These are phyloP conservation scores for Microplitis manilae DNA, from an alignment of 2,888 invertebrate species.

Conservation along the genomic window DNA sequence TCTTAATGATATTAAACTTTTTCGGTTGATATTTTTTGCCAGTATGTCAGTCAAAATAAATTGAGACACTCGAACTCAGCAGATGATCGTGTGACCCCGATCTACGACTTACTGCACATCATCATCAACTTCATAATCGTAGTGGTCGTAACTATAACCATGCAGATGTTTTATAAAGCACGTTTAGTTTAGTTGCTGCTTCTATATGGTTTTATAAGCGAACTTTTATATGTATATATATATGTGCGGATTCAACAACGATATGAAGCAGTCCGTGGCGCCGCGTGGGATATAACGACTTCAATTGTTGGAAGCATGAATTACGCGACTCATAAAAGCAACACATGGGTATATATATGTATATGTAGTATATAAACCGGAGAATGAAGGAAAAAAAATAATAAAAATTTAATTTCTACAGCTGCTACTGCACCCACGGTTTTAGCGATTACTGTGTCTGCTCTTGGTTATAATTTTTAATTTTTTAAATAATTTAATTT, in stretches of 20 bases:
- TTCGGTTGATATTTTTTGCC: conserved; percentile 9
- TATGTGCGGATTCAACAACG: conserved; percentile 24
- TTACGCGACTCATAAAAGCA: conserved; percentile 47
- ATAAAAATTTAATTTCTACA: conserved; percentile 51
- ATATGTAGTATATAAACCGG: not conserved
- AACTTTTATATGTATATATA: conserved; percentile 23
- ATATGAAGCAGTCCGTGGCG: conserved; percentile 30
- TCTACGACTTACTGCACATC: conserved; percentile 10
- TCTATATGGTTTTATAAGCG: conserved; percentile 11
- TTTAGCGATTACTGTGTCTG: conserved; percentile 42
- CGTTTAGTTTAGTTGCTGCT: conserved; percentile 6
- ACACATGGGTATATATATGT: conserved; percentile 24
- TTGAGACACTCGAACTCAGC: conserved; percentile 20
- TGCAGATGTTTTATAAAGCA: conserved; percentile 32
- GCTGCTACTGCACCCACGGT: conserved; percentile 48
- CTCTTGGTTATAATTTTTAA: conserved; percentile 24
- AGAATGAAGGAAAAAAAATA: conserved; percentile 8
- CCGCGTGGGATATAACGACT: conserved; percentile 48
- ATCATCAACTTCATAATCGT: conserved; percentile 1
- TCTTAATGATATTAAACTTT: not conserved
- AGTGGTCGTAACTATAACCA: conserved; percentile 5
- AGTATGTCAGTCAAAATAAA: conserved; percentile 33
- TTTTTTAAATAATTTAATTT: not conserved
- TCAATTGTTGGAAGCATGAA: conserved; percentile 52
- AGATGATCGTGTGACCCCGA: conserved; percentile 36